Percentiles rank a stretch among this genome's conserved stretches.
These are phyloP conservation scores for Neopelma chrysocephalum DNA, from an alignment of 2,797 vertebrate genomes.

Conservation along the genomic window DNA sequence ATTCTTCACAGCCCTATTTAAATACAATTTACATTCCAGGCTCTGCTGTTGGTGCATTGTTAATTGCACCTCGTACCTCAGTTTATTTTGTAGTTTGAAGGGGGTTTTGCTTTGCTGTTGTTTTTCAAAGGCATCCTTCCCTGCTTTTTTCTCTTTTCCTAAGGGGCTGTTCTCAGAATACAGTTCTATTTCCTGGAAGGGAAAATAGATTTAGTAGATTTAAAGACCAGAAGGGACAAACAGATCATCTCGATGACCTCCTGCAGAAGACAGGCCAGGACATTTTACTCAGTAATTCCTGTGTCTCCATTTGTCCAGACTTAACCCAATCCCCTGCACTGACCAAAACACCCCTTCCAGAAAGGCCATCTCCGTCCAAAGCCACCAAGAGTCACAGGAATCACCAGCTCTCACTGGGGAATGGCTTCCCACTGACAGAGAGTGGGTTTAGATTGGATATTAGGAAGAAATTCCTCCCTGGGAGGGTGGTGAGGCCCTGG, in stretches of 20 bases:
- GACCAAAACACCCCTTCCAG: neutral
- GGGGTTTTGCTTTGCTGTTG: conserved; percentile 41
- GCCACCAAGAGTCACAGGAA: accelerated
- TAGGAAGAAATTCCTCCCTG: neutral
- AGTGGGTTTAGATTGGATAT: accelerated
- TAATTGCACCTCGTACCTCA: conserved; percentile 69
- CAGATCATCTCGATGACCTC: conserved; percentile 51
- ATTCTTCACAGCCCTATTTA: conserved; percentile 69
- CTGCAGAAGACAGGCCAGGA: conserved; percentile 39
- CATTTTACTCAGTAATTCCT: conserved; percentile 34
- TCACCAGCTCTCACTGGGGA: neutral
- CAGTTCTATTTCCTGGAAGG: conserved; percentile 46
- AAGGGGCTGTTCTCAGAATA: conserved; percentile 45
- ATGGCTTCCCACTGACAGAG: neutral
- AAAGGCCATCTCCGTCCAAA: neutral
- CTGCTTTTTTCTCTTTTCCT: conserved; percentile 1
- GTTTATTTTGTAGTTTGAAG: conserved; percentile 56
- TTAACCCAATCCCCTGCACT: neutral
- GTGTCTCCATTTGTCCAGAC: conserved; percentile 24
- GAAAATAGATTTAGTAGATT: conserved; percentile 59
- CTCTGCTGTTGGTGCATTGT: conserved; percentile 64
- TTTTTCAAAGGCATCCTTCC: conserved; percentile 27
- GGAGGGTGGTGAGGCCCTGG: accelerated
- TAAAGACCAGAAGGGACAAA: conserved; percentile 60
- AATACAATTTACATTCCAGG: conserved; percentile 73